phyloP scores from a whole-genome alignment of 2,113 vertebrate genomes.

The Elgaria multicarinata region DNA sequence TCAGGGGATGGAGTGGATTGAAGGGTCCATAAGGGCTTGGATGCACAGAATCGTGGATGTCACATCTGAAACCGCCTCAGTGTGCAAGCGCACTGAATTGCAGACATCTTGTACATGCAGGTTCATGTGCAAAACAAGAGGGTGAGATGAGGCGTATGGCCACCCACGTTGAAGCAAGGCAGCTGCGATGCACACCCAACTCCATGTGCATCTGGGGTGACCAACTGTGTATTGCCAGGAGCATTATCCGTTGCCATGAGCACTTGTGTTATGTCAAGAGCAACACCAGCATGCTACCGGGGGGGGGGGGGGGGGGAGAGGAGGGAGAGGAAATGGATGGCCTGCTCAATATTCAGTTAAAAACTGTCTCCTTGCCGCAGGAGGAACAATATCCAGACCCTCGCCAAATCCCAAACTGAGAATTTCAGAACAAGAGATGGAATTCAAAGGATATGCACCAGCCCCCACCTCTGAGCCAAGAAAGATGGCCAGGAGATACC shows the following conservation, averaged over 20 bases:
- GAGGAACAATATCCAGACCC: background rate
- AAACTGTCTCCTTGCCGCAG: background rate
- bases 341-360: background rate
- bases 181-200: background rate
- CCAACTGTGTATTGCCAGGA: conserved; percentile 1
- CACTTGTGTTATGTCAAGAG: conserved; percentile 4
- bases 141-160: background rate
- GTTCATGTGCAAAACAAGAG: background rate
- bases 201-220: background rate
- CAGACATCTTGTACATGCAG: background rate
- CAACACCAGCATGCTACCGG: background rate
- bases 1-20: background rate
- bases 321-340: background rate
- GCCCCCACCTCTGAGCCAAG: background rate
- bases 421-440: background rate
- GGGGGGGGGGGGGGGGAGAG: no score
- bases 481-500: background rate
- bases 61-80: background rate
- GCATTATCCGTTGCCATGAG: background rate
- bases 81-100: background rate
- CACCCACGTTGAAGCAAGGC: background rate
- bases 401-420: background rate
- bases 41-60: background rate
- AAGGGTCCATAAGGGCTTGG: background rate
- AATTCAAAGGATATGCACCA: background rate